phyloP scores from a whole-genome alignment of 1,140 invertebrate species.

The Lutraria rhynchaena region DNA sequence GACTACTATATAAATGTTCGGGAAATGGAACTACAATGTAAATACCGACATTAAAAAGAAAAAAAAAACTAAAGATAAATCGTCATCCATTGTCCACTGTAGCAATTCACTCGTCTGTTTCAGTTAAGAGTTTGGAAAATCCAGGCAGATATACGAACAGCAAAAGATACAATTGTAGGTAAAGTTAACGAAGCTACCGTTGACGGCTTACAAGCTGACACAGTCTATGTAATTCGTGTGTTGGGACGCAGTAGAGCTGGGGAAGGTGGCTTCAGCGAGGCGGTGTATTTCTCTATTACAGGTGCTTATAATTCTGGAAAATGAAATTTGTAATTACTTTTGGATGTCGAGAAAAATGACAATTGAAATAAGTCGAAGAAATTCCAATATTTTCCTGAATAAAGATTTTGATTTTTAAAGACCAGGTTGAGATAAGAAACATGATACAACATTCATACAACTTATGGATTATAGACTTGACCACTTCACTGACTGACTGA shows the following conservation, averaged over 20 bases:
- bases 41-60: neutral
- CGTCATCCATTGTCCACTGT: neutral
- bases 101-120: neutral
- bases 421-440: too few species aligned
- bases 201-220: constrained; percentile 2
- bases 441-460: neutral
- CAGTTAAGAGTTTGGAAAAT: constrained; percentile 45
- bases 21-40: neutral
- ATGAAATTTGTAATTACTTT: neutral
- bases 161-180: constrained; percentile 16
- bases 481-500: neutral
- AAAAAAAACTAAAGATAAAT: neutral
- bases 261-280: constrained; percentile 50
- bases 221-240: constrained; percentile 49
- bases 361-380: neutral
- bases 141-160: constrained; percentile 42
- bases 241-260: constrained; percentile 51
- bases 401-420: too few species aligned
- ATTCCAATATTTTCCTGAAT: too few species aligned
- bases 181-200: constrained; percentile 8
- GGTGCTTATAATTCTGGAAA: constrained; percentile 84
- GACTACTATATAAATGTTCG: neutral
- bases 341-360: too few species aligned
- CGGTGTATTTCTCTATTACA: constrained; percentile 79
- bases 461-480: neutral